Evolutionary conservation across 2,888 invertebrate species (phyloP).

Genomic region (Stegana nigrithorax): DNA sequence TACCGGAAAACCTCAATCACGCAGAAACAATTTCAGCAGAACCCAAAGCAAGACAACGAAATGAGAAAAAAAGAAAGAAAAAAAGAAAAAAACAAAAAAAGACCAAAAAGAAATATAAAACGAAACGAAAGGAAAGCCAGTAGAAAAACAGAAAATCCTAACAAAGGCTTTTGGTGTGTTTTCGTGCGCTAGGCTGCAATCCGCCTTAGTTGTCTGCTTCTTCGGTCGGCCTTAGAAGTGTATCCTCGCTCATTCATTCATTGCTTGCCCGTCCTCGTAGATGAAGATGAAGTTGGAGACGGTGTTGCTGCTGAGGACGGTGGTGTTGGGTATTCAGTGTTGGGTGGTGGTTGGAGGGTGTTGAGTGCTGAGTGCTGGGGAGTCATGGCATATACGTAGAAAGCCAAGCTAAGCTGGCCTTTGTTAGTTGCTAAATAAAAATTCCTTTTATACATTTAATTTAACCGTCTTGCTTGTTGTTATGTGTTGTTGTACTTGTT

Average conservation of each 20-base stretch:
- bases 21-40: slow-evolving; percentile 47
- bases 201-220: background rate
- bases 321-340: no score
- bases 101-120: background rate
- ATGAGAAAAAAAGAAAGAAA: background rate
- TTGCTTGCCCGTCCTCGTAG: no score
- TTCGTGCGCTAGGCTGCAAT: background rate
- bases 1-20: slow-evolving; percentile 54
- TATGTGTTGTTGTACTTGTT: background rate
- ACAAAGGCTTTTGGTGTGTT: background rate
- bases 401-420: background rate
- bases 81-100: background rate
- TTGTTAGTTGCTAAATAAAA: background rate
- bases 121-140: background rate
- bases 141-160: slow-evolving; percentile 13
- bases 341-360: no score
- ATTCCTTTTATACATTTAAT: slow-evolving; percentile 7
- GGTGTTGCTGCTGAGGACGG: no score
- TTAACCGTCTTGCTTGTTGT: background rate
- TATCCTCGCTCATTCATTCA: background rate
- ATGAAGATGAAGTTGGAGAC: no score
- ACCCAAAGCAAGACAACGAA: background rate
- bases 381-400: no score
- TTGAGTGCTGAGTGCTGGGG: no score
- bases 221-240: background rate